Evolutionary conservation across 1,140 invertebrate species (phyloP), one percentile per base, ranked within the genome.

Genomic region (Elymnias hypermnestra): DNA sequence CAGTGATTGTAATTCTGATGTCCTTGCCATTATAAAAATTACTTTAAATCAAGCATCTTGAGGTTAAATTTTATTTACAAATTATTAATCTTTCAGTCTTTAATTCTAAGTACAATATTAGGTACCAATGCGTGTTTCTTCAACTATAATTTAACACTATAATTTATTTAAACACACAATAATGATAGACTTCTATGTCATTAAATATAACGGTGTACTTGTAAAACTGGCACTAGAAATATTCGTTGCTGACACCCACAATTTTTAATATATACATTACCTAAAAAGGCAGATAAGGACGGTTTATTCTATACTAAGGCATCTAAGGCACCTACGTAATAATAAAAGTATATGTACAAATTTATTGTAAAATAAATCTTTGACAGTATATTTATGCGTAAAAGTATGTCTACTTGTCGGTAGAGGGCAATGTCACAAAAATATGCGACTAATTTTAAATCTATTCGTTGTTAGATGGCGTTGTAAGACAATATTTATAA

Each of bases 261-360:
- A 38, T 54, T 54, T 31, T 49, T 44, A 62, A 57, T 36, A 46
- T 23, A 41, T 10, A 19, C n/a, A 4, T 9, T 10, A 51, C 23
- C n/a, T n/a, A n/a, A 28, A 66, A 82, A 83, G 72, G 72, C 73
- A 71, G 58, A 63, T 63, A 48, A 72, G 76, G 79, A 81, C 74
- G 76, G 79, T 75, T 57, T 63, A 71, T 50, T 56, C 55, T 69
- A 61, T 48, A 59, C 52, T 70, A 83, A 83, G 75, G 75, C 75
- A 78, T 60, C 63, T 62, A 78, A 79, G 72, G 72, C 77, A 82
- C 71, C 64, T 59, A 67, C 49, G 45, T 31, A 25, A 25, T 12
- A 45, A 39, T 31, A 38, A 38, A 35, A 13, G 18, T 37, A 41
- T 57, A 57, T 53, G 14, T 52, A 56, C 42, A 59, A 21, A 19